These are phyloP conservation scores for Drosophila hydei DNA, from an alignment of 1,140 invertebrate genomes.

Conservation along the genomic window DNA sequence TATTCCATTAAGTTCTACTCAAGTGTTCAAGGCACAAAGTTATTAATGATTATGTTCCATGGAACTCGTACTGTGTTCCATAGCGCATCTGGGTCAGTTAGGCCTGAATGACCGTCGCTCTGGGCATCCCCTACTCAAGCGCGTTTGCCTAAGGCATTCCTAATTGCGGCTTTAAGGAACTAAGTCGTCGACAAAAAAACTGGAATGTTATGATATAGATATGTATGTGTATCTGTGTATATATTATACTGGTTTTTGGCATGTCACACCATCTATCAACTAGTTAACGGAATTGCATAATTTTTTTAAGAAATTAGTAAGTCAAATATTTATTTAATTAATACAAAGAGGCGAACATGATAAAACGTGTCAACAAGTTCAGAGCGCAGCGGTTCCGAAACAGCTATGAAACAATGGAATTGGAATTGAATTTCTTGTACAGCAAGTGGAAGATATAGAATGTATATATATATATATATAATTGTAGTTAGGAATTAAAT, in stretches of 20 bases:
- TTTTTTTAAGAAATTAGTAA: constrained; percentile 6
- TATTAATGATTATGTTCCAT: too few species aligned
- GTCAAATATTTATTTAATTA: constrained; percentile 9
- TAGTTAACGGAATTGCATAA: constrained; percentile 16
- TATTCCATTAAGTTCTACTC: too few species aligned
- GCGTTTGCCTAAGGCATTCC: neutral
- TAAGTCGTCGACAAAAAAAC: constrained; percentile 1
- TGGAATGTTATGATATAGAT: neutral
- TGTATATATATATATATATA: too few species aligned
- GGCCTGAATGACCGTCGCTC: neutral
- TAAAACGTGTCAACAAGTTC: constrained; percentile 3
- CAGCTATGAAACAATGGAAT: neutral
- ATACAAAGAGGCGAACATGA: neutral
- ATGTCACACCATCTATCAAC: constrained; percentile 7
- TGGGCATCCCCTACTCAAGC: neutral
- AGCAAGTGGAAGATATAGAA: too few species aligned
- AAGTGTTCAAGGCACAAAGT: too few species aligned
- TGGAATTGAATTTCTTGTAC: too few species aligned
- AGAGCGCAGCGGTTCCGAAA: neutral
- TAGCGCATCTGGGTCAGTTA: neutral
- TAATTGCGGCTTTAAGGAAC: constrained; percentile 6
- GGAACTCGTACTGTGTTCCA: too few species aligned
- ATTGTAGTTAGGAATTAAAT: too few species aligned
- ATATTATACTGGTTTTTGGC: constrained; percentile 3
- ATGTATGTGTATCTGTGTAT: too few species aligned